phyloP scores from a whole-genome alignment of 2,797 vertebrate species.

The Anguilla marmorata region DNA sequence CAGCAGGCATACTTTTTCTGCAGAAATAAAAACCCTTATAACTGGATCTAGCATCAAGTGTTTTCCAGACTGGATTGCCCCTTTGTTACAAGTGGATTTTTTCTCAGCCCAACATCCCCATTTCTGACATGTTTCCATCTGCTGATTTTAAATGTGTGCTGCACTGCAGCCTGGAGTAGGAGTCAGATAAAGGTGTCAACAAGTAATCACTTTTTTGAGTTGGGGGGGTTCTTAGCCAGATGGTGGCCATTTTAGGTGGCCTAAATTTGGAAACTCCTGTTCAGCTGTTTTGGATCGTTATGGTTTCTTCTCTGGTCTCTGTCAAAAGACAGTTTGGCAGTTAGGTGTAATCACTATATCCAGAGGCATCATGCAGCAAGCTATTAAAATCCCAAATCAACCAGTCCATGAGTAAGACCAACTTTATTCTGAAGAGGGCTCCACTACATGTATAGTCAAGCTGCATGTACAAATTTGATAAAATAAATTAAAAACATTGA shows the following conservation, averaged over 20 bases:
- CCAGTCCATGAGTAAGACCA: slow-evolving; percentile 16
- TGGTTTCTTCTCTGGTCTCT: neutral
- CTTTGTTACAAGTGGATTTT: no score
- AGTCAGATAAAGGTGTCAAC: neutral
- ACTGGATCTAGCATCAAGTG: no score
- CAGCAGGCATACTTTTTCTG: no score
- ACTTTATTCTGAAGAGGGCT: slow-evolving; percentile 37
- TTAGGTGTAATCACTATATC: neutral
- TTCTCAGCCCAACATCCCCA: no score
- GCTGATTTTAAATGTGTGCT: no score
- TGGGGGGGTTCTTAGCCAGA: neutral
- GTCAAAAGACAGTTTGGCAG: neutral
- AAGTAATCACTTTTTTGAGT: neutral
- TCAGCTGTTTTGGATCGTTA: neutral
- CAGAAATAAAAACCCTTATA: no score
- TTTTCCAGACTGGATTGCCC: no score
- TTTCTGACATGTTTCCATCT: no score
- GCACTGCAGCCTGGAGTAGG: no score
- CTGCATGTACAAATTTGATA: slow-evolving; percentile 36
- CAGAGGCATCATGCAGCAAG: neutral
- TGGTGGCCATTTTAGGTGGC: neutral
- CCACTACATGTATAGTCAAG: slow-evolving; percentile 24
- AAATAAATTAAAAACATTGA: slow-evolving; percentile 18
- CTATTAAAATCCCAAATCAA: slow-evolving; percentile 8
- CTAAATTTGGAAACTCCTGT: neutral